Evolutionary conservation across 2,113 vertebrate species (phyloP).

Genomic region (Hemichromis elongatus): DNA sequence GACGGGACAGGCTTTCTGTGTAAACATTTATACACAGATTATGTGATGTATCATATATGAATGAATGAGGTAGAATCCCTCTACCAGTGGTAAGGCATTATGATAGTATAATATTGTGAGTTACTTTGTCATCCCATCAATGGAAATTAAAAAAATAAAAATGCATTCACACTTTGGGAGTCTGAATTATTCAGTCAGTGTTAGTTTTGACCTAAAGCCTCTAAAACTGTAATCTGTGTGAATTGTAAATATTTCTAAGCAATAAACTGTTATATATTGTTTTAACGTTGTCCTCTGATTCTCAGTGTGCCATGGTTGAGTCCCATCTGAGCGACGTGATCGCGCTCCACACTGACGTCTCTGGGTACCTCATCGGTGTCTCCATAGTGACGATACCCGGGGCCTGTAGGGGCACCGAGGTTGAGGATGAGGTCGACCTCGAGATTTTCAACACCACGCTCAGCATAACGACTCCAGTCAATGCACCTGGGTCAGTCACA

Average conservation of each 20-base stretch:
- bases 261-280: background rate
- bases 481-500: constrained; percentile 75
- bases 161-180: rapidly evolving
- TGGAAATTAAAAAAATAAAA: background rate
- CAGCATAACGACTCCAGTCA: constrained; percentile 74
- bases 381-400: constrained; percentile 84
- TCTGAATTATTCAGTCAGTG: background rate
- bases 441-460: constrained; percentile 88
- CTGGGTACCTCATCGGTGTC: constrained; percentile 80
- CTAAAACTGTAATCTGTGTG: background rate
- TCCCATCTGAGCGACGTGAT: constrained; percentile 88
- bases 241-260: background rate
- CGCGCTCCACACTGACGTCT: constrained; percentile 81
- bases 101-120: background rate
- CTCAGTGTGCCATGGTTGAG: constrained; percentile 86
- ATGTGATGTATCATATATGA: background rate
- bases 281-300: background rate
- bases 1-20: background rate
- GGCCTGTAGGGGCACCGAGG: constrained; percentile 81
- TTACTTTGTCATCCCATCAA: background rate
- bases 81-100: background rate
- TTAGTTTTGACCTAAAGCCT: background rate
- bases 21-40: background rate
- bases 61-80: background rate
- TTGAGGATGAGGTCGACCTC: constrained; percentile 86